Conservation (phyloP, 2,113 vertebrate genomes). For the Cranoglanis bouderius region DNA sequence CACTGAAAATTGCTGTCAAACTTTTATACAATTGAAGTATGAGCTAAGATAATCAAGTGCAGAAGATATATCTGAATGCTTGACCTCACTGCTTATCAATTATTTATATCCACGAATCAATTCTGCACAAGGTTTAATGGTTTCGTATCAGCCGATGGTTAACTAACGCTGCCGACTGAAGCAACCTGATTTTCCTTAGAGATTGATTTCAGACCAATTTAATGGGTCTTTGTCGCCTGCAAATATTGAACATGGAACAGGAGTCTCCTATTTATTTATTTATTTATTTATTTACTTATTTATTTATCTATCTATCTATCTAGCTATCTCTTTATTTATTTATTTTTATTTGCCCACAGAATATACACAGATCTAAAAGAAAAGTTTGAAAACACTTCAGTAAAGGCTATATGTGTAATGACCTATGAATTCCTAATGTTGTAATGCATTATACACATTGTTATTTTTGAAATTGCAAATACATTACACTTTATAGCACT, state of each 20-base stretch:
- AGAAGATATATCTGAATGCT: constrained; percentile 18
- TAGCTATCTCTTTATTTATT: not conserved
- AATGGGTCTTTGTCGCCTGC: constrained; percentile 52
- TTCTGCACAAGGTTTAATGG: constrained; percentile 42
- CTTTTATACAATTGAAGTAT: not conserved
- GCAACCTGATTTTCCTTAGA: constrained; percentile 50
- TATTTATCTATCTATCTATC: not conserved
- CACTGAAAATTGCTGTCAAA: not conserved
- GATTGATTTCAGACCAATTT: constrained; percentile 46
- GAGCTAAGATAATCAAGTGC: not conserved
- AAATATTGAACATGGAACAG: constrained; percentile 46
- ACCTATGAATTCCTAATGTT: not conserved
- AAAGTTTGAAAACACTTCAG: not conserved
- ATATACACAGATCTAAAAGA: not conserved
- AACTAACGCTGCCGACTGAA: constrained; percentile 43
- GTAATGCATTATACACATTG: not conserved
- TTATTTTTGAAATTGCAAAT: not conserved
- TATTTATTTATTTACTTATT: not conserved
- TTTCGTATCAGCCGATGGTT: constrained; percentile 44
- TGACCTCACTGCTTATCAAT: constrained; percentile 27
- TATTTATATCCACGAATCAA: constrained; percentile 47
- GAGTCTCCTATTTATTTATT: constrained; percentile 27
- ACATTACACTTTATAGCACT: not conserved
- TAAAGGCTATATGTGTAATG: not conserved
- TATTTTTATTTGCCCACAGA: not conserved